Evolutionary conservation across 2,888 invertebrate genomes (phyloP).

Genomic region (Panopea generosa): DNA sequence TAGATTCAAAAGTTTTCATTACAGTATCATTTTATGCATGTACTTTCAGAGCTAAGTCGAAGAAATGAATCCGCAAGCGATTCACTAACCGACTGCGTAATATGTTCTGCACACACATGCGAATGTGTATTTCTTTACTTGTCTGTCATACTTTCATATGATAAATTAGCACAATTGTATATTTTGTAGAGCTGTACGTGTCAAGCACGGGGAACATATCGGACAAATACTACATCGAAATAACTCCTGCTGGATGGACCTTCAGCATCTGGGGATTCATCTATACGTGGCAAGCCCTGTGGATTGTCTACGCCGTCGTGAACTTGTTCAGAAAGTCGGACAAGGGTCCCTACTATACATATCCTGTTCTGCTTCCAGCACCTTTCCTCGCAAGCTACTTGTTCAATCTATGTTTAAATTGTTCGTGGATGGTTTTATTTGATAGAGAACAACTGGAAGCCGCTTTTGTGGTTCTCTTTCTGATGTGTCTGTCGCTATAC

Average conservation of each 20-base stretch:
- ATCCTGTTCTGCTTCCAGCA: slow-evolving; percentile 72
- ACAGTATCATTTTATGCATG: background rate
- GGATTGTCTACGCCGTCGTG: slow-evolving; percentile 76
- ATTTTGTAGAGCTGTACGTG: slow-evolving; percentile 68
- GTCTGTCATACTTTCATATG: background rate
- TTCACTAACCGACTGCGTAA: no score
- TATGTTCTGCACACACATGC: no score
- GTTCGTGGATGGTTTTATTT: slow-evolving; percentile 81
- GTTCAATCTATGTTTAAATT: slow-evolving; percentile 71
- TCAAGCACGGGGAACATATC: slow-evolving; percentile 71
- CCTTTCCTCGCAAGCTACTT: slow-evolving; percentile 70
- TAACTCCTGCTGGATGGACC: slow-evolving; percentile 77
- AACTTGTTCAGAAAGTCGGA: slow-evolving; percentile 73
- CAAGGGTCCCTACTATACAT: slow-evolving; percentile 71
- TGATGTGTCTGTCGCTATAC: slow-evolving; percentile 70
- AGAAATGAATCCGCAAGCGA: no score
- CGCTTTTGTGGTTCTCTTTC: slow-evolving; percentile 64
- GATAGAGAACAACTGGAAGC: slow-evolving; percentile 74
- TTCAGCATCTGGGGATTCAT: slow-evolving; percentile 76
- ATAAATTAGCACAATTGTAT: background rate
- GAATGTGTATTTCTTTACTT: background rate
- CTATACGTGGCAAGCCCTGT: slow-evolving; percentile 77
- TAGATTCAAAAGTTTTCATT: no score
- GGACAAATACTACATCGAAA: slow-evolving; percentile 69
- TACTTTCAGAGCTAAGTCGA: background rate